A percentile compares a stretch with the other conserved stretches of the same genome.
phyloP scores from a whole-genome alignment of 1,140 invertebrate species.

The Psix sp. region DNA sequence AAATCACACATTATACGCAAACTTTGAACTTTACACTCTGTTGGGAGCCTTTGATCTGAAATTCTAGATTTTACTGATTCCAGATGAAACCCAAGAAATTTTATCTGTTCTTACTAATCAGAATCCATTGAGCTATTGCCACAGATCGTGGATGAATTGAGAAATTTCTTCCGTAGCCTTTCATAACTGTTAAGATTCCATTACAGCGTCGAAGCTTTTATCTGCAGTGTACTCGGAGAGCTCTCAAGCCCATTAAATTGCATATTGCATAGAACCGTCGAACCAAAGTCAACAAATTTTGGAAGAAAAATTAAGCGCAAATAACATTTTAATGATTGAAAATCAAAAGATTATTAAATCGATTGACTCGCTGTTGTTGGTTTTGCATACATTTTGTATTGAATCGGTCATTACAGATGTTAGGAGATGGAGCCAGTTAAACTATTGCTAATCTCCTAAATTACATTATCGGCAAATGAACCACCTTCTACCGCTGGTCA shows the following conservation, averaged over 20 bases:
- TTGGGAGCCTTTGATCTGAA: too few relatives aligned
- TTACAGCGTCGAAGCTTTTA: conserved; percentile 19
- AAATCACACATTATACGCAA: too few relatives aligned
- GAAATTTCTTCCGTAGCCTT: too few relatives aligned
- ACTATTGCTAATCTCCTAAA: conserved; percentile 40
- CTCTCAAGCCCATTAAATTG: conserved; percentile 26
- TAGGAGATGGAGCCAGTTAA: conserved; percentile 26
- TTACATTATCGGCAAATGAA: conserved; percentile 18
- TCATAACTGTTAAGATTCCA: conserved; percentile 9
- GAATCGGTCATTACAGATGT: too few relatives aligned
- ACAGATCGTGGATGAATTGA: too few relatives aligned
- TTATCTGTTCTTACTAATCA: too few relatives aligned
- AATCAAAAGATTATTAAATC: conserved; percentile 20
- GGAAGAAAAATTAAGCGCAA: conserved; percentile 23
- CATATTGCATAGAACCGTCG: not conserved
- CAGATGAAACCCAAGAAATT: too few relatives aligned
- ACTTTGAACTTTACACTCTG: too few relatives aligned
- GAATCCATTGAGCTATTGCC: too few relatives aligned
- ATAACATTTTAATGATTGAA: conserved; percentile 20
- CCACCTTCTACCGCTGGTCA: conserved; percentile 16
- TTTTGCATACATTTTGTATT: too few relatives aligned
- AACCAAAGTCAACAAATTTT: conserved; percentile 23
- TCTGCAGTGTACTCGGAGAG: conserved; percentile 5
- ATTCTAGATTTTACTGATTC: too few relatives aligned
- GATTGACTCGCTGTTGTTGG: too few relatives aligned